These are phyloP conservation scores for Empidonax alnorum DNA, from an alignment of 2,113 vertebrate genomes.

Conservation along the genomic window DNA sequence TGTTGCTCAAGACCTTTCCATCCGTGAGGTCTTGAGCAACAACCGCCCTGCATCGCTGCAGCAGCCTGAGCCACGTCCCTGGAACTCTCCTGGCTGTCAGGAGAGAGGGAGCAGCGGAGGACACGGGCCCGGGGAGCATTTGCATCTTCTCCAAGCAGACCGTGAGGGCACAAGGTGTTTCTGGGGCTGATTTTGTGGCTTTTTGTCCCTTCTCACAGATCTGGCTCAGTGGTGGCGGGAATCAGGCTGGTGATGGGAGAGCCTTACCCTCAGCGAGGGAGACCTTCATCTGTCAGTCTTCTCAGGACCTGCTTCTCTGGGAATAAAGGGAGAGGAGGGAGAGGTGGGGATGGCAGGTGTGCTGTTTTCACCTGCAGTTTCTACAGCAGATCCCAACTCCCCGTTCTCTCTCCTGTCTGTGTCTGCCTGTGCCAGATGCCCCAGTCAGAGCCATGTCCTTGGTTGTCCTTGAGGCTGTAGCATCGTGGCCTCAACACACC, in stretches of 20 bases:
- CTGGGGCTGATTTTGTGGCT: not conserved
- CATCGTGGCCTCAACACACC: not conserved
- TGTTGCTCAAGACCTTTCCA: conserved; percentile 45
- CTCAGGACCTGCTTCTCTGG: not conserved
- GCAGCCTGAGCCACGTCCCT: not conserved
- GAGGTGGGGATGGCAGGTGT: not conserved
- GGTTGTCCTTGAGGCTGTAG: not conserved
- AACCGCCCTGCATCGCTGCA: rapidly evolving
- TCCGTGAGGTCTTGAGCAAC: not conserved
- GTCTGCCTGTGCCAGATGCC: not conserved
- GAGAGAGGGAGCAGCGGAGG: not conserved
- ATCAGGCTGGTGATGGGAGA: not conserved
- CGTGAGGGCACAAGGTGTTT: not conserved
- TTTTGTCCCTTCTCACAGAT: not conserved
- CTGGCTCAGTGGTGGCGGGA: not conserved
- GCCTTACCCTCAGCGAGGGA: rapidly evolving
- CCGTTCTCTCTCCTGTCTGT: not conserved
- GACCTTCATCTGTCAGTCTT: not conserved
- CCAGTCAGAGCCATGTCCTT: not conserved
- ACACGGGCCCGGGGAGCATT: not conserved
- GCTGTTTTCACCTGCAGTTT: not conserved
- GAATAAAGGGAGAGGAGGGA: not conserved
- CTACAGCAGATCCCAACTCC: not conserved
- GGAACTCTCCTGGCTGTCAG: not conserved
- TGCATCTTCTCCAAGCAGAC: not conserved